Evolutionary conservation across 2,797 vertebrate species (phyloP).

Genomic region (Dendrocincla tyrannina): DNA sequence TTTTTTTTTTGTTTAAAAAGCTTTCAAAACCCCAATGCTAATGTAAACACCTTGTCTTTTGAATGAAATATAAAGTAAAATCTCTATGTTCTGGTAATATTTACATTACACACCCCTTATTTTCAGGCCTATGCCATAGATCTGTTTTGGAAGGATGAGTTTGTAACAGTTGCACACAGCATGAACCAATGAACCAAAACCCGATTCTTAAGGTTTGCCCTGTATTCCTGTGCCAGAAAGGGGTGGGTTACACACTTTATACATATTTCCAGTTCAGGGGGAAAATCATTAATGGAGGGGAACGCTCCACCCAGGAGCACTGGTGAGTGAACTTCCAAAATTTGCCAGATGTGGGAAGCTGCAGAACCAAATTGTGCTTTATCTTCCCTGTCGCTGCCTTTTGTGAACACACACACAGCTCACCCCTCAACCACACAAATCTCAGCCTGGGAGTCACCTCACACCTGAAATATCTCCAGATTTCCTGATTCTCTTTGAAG

Average conservation of each 20-base stretch:
- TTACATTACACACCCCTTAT: constrained; percentile 57
- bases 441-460: background rate
- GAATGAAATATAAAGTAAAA: constrained; percentile 66
- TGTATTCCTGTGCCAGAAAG: background rate
- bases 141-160: background rate
- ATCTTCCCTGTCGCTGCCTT: background rate
- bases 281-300: background rate
- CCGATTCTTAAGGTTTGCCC: background rate
- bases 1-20: constrained; percentile 6
- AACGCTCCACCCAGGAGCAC: background rate
- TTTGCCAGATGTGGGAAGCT: background rate
- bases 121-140: background rate
- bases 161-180: constrained; percentile 12
- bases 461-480: background rate
- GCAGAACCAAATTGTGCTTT: background rate
- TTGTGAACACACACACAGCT: background rate
- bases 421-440: rapidly evolving
- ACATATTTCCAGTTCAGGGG: background rate
- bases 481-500: background rate
- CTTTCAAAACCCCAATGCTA: constrained; percentile 34
- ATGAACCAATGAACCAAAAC: constrained; percentile 15
- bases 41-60: constrained; percentile 40
- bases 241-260: background rate
- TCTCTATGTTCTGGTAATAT: constrained; percentile 66
- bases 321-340: background rate